Conservation (phyloP, 2,888 invertebrate genomes). For the Sipunculus nudus region DNA sequence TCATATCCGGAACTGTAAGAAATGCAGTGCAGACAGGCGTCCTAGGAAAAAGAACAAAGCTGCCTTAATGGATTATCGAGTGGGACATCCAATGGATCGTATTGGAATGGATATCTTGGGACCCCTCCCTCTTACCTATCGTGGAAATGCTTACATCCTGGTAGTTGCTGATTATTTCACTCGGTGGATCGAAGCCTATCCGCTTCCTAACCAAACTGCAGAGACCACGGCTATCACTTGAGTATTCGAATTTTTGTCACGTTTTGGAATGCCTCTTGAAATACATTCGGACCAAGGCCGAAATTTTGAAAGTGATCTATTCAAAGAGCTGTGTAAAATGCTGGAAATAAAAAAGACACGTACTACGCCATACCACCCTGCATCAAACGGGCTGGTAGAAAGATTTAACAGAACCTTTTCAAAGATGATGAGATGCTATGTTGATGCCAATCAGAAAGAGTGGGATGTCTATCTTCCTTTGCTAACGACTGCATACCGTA, state of each 20-base stretch:
- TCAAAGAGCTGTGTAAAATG: not conserved
- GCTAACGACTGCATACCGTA: too few species aligned
- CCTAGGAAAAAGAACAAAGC: too few species aligned
- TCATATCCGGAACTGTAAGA: too few species aligned
- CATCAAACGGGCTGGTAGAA: too few species aligned
- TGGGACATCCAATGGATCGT: not conserved
- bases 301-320: not conserved
- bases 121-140: not conserved
- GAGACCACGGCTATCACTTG: not conserved
- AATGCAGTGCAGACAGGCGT: too few species aligned
- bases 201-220: slow-evolving; percentile 1
- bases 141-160: slow-evolving; percentile 1
- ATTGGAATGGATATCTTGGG: slow-evolving; percentile 2
- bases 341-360: not conserved
- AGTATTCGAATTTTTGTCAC: not conserved
- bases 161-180: slow-evolving; percentile 1
- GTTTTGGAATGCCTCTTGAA: not conserved
- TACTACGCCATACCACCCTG: not conserved
- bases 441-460: too few species aligned
- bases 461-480: too few species aligned
- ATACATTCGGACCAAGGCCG: not conserved
- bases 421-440: too few species aligned
- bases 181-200: not conserved
- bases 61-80: not conserved
- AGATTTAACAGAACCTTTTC: too few species aligned